A percentile compares a stretch with the other conserved stretches of the same genome.
Conservation (phyloP, 2,113 vertebrate species). For the Pomatostomus ruficeps region DNA sequence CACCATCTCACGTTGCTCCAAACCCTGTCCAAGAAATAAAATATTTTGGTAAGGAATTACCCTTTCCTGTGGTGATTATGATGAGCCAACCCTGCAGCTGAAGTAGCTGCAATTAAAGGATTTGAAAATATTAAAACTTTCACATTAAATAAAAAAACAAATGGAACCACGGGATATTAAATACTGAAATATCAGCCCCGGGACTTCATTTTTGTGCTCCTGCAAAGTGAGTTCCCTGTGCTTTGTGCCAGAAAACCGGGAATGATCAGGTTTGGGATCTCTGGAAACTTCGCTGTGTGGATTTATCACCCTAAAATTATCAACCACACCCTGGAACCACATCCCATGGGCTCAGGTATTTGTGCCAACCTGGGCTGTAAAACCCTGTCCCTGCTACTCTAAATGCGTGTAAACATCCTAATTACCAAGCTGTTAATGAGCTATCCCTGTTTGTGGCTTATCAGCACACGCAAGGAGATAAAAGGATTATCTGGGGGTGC, state of each 20-base stretch:
- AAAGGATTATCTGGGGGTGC: background rate
- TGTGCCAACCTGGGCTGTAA: background rate
- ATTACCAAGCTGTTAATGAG: background rate
- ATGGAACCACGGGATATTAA: background rate
- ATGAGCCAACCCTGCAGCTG: too few relatives aligned
- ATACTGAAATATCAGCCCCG: accelerated
- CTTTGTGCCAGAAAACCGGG: background rate
- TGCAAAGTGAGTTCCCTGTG: background rate
- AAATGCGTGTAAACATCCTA: background rate
- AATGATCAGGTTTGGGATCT: background rate
- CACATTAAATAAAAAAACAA: too few relatives aligned
- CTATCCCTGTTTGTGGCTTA: background rate
- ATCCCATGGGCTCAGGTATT: accelerated
- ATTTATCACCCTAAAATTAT: background rate
- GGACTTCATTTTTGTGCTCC: background rate
- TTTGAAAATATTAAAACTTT: too few relatives aligned
- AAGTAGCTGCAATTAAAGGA: too few relatives aligned
- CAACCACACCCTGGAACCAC: background rate
- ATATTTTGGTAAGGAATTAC: too few relatives aligned
- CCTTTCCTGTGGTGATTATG: too few relatives aligned
- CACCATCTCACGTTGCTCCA: too few relatives aligned
- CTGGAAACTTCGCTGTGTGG: background rate
- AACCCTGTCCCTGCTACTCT: background rate
- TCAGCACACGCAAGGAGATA: background rate
- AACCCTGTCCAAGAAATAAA: too few relatives aligned